Percentiles rank a stretch among this genome's conserved stretches.
phyloP scores from a whole-genome alignment of 2,113 vertebrate genomes.

The Neoarius graeffei region DNA sequence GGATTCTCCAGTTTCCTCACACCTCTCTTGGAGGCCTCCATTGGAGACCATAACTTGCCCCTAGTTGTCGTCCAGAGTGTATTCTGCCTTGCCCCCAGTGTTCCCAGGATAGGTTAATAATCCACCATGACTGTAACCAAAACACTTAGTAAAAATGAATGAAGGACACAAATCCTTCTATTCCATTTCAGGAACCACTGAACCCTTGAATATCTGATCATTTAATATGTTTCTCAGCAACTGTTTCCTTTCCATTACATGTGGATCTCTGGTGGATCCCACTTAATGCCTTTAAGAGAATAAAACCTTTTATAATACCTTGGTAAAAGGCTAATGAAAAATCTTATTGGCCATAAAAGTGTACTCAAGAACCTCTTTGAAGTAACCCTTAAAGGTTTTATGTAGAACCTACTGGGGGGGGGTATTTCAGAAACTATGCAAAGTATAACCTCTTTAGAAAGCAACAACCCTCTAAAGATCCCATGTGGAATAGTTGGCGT shows the following conservation, averaged over 20 bases:
- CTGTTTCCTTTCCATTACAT: neutral
- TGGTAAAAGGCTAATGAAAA: neutral
- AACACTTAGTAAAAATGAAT: neutral
- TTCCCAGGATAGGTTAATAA: neutral
- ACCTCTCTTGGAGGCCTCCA: no score
- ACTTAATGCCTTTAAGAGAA: neutral
- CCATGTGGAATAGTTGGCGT: neutral
- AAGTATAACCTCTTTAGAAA: neutral
- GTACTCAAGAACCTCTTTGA: neutral
- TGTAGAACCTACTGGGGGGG: neutral
- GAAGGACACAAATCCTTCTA: neutral
- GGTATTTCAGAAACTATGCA: neutral
- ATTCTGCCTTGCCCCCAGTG: neutral
- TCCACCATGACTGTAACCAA: neutral
- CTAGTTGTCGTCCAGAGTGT: neutral
- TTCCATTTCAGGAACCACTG: neutral
- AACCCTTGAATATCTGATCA: neutral
- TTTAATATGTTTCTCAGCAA: neutral
- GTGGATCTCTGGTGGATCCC: neutral
- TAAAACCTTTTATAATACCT: neutral
- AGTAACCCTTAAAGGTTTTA: neutral
- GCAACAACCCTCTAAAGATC: neutral
- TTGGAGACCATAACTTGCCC: neutral
- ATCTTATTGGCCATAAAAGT: neutral
- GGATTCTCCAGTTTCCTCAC: neutral